Conservation (phyloP, 2,888 invertebrate genomes). For the Cantharis flavilabris region DNA sequence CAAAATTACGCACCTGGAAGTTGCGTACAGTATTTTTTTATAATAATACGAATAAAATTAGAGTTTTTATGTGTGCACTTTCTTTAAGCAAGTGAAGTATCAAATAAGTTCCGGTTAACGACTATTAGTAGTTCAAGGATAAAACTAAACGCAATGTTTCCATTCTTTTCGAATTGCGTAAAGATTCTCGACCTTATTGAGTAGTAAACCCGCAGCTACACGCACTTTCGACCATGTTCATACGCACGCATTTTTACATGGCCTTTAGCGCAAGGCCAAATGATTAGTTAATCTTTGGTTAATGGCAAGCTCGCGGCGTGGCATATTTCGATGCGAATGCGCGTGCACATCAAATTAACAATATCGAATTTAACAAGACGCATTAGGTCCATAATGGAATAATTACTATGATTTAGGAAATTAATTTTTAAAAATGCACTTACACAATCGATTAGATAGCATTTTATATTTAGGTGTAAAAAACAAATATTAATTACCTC, state of each 20-base stretch:
- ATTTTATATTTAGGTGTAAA: neutral
- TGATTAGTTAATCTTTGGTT: slow-evolving; percentile 20
- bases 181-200: neutral
- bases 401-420: neutral
- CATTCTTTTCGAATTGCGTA: slow-evolving; percentile 2
- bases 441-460: neutral
- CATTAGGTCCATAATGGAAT: neutral
- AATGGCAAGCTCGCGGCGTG: slow-evolving; percentile 25
- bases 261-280: slow-evolving; percentile 36
- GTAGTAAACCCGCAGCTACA: neutral
- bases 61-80: neutral
- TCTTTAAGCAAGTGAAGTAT: neutral
- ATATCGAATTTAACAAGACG: neutral
- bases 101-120: neutral
- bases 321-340: slow-evolving; percentile 21
- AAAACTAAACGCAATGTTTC: slow-evolving; percentile 1
- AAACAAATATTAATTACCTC: slow-evolving; percentile 7
- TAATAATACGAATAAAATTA: neutral
- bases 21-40: neutral
- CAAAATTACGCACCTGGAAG: neutral
- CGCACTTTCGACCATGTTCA: neutral
- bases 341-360: slow-evolving; percentile 7
- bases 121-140: slow-evolving; percentile 3
- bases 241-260: slow-evolving; percentile 32
- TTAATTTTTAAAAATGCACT: neutral